These are phyloP conservation scores for Gymnogyps californianus DNA, from an alignment of 2,113 vertebrate species.

Conservation along the genomic window DNA sequence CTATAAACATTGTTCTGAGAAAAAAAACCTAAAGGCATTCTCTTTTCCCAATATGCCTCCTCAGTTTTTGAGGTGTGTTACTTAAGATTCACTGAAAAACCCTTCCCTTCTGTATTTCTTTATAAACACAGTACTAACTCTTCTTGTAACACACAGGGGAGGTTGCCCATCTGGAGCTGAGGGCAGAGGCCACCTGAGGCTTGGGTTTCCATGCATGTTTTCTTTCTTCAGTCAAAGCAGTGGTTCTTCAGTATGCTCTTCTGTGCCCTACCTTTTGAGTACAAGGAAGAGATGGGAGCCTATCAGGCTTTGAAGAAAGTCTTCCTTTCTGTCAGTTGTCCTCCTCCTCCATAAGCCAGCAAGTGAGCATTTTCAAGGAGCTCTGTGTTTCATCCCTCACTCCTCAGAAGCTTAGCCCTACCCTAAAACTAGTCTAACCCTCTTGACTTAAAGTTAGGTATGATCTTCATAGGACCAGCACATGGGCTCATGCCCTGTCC, in stretches of 20 bases:
- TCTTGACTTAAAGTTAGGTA: neutral
- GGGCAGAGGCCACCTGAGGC: neutral
- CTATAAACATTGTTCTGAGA: neutral
- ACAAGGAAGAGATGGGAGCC: neutral
- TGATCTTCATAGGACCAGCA: neutral
- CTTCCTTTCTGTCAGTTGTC: neutral
- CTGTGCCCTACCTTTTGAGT: neutral
- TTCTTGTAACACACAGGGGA: neutral
- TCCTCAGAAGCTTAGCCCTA: neutral
- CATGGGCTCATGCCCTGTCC: neutral
- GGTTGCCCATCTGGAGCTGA: neutral
- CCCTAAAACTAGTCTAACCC: neutral
- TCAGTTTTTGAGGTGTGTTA: neutral
- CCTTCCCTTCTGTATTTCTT: neutral
- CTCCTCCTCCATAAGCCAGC: neutral
- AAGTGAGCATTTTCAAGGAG: neutral
- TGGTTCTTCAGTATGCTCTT: neutral
- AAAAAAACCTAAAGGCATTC: neutral
- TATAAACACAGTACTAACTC: neutral
- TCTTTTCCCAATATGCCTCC: neutral
- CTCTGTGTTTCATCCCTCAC: neutral
- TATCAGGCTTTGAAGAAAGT: neutral
- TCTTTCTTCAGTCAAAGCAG: neutral
- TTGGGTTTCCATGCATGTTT: neutral
- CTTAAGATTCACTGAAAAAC: neutral